These are phyloP conservation scores for Prionace glauca DNA, from an alignment of 2,797 vertebrate species.

Conservation along the genomic window DNA sequence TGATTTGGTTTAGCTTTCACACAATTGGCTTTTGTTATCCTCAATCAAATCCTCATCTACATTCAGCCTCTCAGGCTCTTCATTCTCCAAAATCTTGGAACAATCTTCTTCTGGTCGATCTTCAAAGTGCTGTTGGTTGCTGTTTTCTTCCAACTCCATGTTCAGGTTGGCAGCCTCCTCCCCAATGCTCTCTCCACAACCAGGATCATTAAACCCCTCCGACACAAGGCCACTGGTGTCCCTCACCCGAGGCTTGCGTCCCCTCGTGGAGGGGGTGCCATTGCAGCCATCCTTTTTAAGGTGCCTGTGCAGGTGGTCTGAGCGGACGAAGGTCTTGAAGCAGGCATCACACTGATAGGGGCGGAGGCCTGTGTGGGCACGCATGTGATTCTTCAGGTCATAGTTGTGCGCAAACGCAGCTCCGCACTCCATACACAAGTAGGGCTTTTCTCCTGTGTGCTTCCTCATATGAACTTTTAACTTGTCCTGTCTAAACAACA, in stretches of 20 bases:
- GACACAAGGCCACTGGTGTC: conserved; percentile 53
- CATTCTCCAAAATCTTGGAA: conserved; percentile 43
- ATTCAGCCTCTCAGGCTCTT: conserved; percentile 54
- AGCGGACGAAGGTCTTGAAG: conserved; percentile 96
- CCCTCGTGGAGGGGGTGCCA: conserved; percentile 81
- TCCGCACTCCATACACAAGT: conserved; percentile 92
- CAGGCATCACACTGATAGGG: conserved; percentile 97
- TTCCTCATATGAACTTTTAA: conserved; percentile 98
- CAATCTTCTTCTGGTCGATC: conserved; percentile 51
- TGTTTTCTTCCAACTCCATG: conserved; percentile 57
- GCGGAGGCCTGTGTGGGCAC: conserved; percentile 92
- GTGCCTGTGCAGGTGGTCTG: conserved; percentile 94
- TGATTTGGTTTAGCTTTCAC: conserved; percentile 65
- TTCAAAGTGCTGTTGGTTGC: conserved; percentile 55
- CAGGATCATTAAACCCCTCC: conserved; percentile 48
- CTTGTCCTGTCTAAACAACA: conserved; percentile 84
- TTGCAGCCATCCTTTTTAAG: conserved; percentile 98
- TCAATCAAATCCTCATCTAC: conserved; percentile 53
- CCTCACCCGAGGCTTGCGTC: conserved; percentile 79
- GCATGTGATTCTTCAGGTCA: conserved; percentile 99
- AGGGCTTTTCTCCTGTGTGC: conserved; percentile 97
- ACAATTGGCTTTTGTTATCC: conserved; percentile 43
- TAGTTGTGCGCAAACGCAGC: conserved; percentile 98
- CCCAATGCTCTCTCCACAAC: conserved; percentile 58
- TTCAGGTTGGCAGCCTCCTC: conserved; percentile 52